phyloP scores from a whole-genome alignment of 1,140 invertebrate genomes.

The Vanessa tameamea region DNA sequence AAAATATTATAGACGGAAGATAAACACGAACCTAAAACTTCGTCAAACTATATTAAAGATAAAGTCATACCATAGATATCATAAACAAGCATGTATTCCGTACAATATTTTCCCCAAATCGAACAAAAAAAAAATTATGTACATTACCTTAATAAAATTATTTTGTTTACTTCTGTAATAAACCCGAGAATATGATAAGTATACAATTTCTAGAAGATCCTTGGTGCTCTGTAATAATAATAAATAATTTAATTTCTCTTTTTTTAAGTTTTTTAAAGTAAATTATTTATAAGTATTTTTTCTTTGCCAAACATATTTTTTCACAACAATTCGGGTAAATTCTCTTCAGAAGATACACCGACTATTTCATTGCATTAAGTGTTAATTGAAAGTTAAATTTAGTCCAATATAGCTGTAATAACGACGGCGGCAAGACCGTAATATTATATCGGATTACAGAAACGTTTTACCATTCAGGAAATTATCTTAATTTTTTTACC shows the following conservation, averaged over 20 bases:
- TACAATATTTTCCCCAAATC: constrained; percentile 14
- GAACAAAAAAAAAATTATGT: background rate
- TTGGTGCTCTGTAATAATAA: constrained; percentile 58
- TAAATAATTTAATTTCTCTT: constrained; percentile 43
- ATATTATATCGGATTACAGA: too few species aligned
- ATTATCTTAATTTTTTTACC: too few species aligned
- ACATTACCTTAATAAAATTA: constrained; percentile 18
- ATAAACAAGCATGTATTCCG: constrained; percentile 15
- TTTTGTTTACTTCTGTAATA: background rate
- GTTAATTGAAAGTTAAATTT: too few species aligned
- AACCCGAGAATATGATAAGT: constrained; percentile 9
- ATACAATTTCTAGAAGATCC: constrained; percentile 22
- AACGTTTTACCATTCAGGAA: too few species aligned
- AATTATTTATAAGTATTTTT: too few species aligned
- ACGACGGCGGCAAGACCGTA: too few species aligned
- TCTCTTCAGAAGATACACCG: too few species aligned
- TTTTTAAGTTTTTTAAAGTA: background rate
- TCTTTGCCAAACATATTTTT: too few species aligned
- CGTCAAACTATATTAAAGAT: constrained; percentile 36
- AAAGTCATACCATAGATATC: constrained; percentile 36
- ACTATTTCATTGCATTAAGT: too few species aligned
- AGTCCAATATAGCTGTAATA: too few species aligned
- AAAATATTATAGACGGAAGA: constrained; percentile 50
- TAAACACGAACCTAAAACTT: constrained; percentile 49
- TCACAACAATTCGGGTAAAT: too few species aligned